Conservation (phyloP, 2,113 vertebrate species). For the Cichladusa arquata region DNA sequence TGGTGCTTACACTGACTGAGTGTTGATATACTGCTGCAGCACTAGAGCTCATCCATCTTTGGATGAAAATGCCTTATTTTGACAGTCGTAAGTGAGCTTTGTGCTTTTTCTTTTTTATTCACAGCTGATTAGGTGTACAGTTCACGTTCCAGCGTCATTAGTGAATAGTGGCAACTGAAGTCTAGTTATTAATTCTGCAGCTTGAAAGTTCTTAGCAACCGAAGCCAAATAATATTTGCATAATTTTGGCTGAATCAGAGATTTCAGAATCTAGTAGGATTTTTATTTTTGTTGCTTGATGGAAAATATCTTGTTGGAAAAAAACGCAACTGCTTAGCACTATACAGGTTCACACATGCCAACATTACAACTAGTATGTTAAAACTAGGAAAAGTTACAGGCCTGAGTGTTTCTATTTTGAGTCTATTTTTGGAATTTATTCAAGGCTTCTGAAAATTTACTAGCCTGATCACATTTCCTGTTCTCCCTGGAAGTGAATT, state of each 20-base stretch:
- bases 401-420: background rate
- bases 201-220: conserved; percentile 16
- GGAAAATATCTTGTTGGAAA: background rate
- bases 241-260: background rate
- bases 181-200: conserved; percentile 50
- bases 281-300: conserved; percentile 11
- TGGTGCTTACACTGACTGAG: background rate
- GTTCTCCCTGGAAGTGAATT: background rate
- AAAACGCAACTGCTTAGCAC: background rate
- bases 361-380: background rate
- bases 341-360: background rate
- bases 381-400: background rate
- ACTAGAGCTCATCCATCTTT: conserved; percentile 5
- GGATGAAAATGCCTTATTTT: conserved; percentile 9
- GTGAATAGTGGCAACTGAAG: background rate
- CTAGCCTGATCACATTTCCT: background rate
- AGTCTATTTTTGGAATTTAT: background rate
- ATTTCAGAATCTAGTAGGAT: background rate
- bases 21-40: background rate
- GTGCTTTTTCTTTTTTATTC: conserved; percentile 7
- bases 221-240: conserved; percentile 12
- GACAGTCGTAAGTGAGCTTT: conserved; percentile 27
- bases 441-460: background rate
- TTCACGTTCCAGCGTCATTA: conserved; percentile 52
- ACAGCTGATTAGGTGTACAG: conserved; percentile 18